Evolutionary conservation across 2,888 invertebrate species (phyloP).

Genomic region (Hanleya hanleyi): DNA sequence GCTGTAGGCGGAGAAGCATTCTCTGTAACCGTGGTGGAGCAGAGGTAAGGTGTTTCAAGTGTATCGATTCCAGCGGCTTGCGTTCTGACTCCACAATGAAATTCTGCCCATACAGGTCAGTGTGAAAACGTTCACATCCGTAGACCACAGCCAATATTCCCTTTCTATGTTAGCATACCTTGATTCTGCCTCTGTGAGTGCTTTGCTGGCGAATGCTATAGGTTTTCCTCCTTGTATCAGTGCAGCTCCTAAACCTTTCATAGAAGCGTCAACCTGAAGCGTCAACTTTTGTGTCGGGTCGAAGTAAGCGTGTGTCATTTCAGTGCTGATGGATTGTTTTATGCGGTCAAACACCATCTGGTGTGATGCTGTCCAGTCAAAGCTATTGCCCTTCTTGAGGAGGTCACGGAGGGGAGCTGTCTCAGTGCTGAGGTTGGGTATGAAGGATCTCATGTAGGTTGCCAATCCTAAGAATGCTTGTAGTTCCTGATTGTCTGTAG

Average conservation of each 20-base stretch:
- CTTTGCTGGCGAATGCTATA: conserved; percentile 29
- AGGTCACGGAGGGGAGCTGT: conserved; percentile 25
- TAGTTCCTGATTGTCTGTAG: conserved; percentile 17
- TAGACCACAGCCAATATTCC: conserved; percentile 38
- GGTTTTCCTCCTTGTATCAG: conserved; percentile 27
- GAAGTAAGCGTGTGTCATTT: conserved; percentile 18
- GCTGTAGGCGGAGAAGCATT: conserved; percentile 32
- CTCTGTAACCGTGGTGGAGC: conserved; percentile 32
- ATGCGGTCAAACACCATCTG: no score
- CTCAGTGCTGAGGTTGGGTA: conserved; percentile 15
- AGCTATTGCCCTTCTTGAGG: conserved; percentile 17
- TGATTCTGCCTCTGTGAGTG: conserved; percentile 20
- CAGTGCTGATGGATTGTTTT: conserved; percentile 8
- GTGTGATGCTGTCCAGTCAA: conserved; percentile 29
- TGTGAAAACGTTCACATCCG: conserved; percentile 28
- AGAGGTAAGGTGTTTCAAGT: conserved; percentile 17
- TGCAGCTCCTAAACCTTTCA: conserved; percentile 29
- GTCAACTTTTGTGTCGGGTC: conserved; percentile 10
- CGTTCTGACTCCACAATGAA: conserved; percentile 25
- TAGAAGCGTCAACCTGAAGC: conserved; percentile 22
- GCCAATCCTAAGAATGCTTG: conserved; percentile 33
- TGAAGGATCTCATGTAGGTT: no score
- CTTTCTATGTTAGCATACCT: conserved; percentile 34
- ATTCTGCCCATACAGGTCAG: conserved; percentile 22
- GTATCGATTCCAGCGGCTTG: conserved; percentile 33